Percentiles rank a stretch among this genome's conserved stretches.
Conservation (phyloP, 2,797 vertebrate species). For the Ara ararauna region DNA sequence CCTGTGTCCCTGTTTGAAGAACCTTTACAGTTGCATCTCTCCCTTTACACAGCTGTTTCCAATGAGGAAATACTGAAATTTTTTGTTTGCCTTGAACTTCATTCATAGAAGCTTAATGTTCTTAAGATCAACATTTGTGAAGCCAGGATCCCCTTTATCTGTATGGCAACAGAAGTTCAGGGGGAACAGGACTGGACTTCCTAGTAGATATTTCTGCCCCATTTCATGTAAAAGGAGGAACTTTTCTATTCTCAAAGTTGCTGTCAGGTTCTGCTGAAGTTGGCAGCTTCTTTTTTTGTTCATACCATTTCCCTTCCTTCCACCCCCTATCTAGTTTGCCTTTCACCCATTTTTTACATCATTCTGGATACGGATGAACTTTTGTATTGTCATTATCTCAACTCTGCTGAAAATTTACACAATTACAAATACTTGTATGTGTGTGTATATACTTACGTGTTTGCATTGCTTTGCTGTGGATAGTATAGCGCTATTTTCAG, state of each 20-base stretch:
- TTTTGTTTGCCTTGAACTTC: background rate
- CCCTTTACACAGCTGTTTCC: background rate
- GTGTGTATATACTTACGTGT: background rate
- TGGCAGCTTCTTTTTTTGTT: background rate
- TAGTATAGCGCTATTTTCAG: background rate
- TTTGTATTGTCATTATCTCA: background rate
- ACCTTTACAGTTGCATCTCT: background rate
- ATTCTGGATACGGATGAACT: background rate
- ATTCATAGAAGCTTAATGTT: background rate
- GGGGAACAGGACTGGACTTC: background rate
- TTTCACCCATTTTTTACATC: background rate
- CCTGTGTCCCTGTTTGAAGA: background rate
- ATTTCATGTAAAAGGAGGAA: background rate
- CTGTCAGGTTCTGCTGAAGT: background rate
- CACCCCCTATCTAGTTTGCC: background rate
- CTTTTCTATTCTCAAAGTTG: background rate
- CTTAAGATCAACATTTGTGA: background rate
- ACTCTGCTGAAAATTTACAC: background rate
- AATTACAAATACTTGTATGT: background rate
- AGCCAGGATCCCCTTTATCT: background rate
- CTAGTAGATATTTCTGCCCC: background rate
- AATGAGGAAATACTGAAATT: background rate
- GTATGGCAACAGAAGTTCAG: background rate
- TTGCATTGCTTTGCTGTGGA: slow-evolving; percentile 24
- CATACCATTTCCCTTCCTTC: background rate